phyloP scores from a whole-genome alignment of 2,888 invertebrate species.

The Dynastes grantii region DNA sequence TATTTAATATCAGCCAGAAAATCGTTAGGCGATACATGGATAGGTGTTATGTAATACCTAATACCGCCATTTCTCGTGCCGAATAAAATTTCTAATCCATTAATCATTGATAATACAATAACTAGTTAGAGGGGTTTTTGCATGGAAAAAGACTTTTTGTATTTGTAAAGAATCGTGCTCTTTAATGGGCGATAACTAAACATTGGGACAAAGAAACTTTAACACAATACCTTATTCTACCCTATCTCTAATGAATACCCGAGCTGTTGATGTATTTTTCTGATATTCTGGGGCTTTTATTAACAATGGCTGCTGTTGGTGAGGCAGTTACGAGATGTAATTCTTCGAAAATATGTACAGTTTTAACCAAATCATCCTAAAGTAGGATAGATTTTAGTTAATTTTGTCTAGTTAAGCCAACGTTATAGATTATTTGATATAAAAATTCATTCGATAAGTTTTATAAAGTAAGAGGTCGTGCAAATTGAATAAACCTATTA shows the following conservation, averaged over 20 bases:
- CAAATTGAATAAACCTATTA: too few species aligned
- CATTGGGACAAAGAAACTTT: constrained; percentile 45
- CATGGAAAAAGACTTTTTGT: constrained; percentile 63
- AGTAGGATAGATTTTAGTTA: not conserved
- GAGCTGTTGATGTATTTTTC: constrained; percentile 26
- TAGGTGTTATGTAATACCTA: constrained; percentile 1
- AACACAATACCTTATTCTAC: constrained; percentile 50
- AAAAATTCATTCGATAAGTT: too few species aligned
- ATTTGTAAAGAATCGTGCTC: constrained; percentile 55
- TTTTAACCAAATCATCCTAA: not conserved
- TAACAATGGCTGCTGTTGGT: not conserved
- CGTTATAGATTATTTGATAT: too few species aligned
- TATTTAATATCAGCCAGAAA: constrained; percentile 44
- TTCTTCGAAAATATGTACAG: constrained; percentile 21
- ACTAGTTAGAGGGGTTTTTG: constrained; percentile 63
- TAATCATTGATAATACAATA: constrained; percentile 62
- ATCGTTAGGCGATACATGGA: constrained; percentile 7
- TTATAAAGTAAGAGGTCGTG: too few species aligned
- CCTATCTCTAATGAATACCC: constrained; percentile 51
- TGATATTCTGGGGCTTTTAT: constrained; percentile 28
- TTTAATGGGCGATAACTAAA: constrained; percentile 48
- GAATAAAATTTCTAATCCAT: constrained; percentile 57
- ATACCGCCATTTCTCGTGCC: not conserved
- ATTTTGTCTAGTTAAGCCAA: not conserved
- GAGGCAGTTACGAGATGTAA: constrained; percentile 7